Evolutionary conservation across 1,140 invertebrate species (phyloP).

Genomic region (Oppia nitens): DNA sequence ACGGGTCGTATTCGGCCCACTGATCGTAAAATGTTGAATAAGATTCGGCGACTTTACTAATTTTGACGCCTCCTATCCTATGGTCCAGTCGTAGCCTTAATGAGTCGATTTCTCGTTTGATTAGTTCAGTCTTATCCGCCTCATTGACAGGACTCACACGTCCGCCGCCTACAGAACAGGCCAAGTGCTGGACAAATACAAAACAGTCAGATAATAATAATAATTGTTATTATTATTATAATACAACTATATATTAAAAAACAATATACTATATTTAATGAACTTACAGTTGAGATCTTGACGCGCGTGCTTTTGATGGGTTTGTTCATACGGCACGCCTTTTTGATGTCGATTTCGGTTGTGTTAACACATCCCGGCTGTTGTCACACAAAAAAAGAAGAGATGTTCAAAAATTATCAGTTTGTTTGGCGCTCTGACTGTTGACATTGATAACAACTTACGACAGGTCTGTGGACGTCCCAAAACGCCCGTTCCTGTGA

Average conservation of each 20-base stretch:
- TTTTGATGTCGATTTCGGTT: constrained; percentile 94
- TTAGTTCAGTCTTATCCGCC: constrained; percentile 28
- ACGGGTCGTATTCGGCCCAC: constrained; percentile 87
- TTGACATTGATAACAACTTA: constrained; percentile 29
- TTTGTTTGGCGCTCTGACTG: neutral
- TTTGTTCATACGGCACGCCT: constrained; percentile 58
- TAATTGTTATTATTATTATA: too few species aligned
- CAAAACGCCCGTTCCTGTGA: constrained; percentile 98
- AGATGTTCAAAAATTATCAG: constrained; percentile 14
- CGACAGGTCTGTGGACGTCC: constrained; percentile 96
- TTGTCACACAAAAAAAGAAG: constrained; percentile 13
- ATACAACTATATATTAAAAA: too few species aligned
- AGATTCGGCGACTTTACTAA: constrained; percentile 19
- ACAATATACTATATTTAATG: neutral
- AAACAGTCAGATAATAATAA: too few species aligned
- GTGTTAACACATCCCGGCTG: constrained; percentile 97
- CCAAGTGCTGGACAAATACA: too few species aligned
- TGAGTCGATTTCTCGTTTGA: constrained; percentile 43
- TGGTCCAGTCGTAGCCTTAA: constrained; percentile 57
- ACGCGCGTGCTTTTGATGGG: constrained; percentile 31
- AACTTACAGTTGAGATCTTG: constrained; percentile 18
- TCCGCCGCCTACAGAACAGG: constrained; percentile 35
- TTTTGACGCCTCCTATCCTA: constrained; percentile 18
- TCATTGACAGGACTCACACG: constrained; percentile 36
- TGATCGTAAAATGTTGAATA: constrained; percentile 70